Evolutionary conservation across 2,888 invertebrate species (phyloP), one percentile per base, ranked within the genome.

Genomic region (Nipponacmea schrenckii): DNA sequence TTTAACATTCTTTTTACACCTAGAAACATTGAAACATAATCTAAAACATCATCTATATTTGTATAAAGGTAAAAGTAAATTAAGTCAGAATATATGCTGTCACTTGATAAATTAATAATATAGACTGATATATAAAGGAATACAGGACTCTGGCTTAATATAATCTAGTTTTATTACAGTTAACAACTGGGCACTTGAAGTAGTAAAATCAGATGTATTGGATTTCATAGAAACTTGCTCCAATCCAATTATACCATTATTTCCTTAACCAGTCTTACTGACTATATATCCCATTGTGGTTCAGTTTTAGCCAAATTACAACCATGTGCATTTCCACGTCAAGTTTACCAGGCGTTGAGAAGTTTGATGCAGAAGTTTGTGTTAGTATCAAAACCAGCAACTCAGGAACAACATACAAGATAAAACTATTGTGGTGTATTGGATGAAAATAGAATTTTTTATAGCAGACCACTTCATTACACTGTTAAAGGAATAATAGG

Each of bases 251-350:
- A 20, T 46, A 14, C 62, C 17, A 44, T 14, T 27, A 73, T 72
- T 74, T 80, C 83, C 83, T 85, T 83, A 77, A 84, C 81, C 26
- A 15, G 27, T 27, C n/a, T 20, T 72, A 87, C 83, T 80, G 87
- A 87, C 77, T 87, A 85, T 74, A 75, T 86, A 66, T 81, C 82
- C 63, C 84, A 86, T 64, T 83, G 86, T 76, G 84, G 87, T 48
- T 76, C 80, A 20, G 62, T 83, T 24, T 69, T 87, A 67, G 77
- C 84, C 67, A 85, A 83, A 73, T 77, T 87, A 45, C 86, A 86
- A 74, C 87, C 87, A 1, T 87, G 87, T 77, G 84, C 86, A n/a
- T 77, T 87, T 56, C 86, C 87, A 26, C 81, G 85, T 17, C 85
- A 85, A 73, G 81, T 87, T 44, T 81, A 87, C 72, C 79, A 82